phyloP scores from a whole-genome alignment of 2,113 vertebrate genomes.

The Himantopus leucocephalus region DNA sequence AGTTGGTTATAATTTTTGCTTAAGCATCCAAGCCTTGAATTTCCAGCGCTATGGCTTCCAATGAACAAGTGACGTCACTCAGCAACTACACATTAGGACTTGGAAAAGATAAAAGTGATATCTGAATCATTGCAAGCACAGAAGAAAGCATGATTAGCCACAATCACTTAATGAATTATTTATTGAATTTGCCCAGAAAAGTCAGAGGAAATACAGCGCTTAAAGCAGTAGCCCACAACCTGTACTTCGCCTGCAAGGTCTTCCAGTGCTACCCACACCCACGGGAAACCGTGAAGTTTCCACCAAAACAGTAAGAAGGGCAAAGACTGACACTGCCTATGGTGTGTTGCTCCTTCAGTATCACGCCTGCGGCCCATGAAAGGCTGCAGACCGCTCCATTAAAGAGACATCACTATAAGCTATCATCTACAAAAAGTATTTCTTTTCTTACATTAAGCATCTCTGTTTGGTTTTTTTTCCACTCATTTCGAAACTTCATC shows the following conservation, averaged over 20 bases:
- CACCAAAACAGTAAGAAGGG: neutral
- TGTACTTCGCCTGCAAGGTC: neutral
- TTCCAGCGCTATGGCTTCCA: neutral
- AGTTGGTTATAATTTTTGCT: neutral
- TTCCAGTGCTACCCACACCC: neutral
- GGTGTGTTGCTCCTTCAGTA: neutral
- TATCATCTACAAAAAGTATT: rapidly evolving
- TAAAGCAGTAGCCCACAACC: neutral
- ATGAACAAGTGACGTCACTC: neutral
- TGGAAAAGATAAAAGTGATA: neutral
- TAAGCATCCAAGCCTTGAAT: neutral
- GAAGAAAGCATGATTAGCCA: neutral
- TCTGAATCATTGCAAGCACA: neutral
- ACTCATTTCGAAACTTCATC: neutral
- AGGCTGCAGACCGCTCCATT: neutral
- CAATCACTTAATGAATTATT: neutral
- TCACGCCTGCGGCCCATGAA: rapidly evolving
- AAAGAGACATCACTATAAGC: neutral
- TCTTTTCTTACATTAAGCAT: neutral
- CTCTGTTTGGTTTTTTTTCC: neutral
- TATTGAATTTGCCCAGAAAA: neutral
- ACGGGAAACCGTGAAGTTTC: neutral
- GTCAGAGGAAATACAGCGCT: neutral
- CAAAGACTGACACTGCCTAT: neutral
- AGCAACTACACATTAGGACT: neutral